Evolutionary conservation across 2,797 vertebrate genomes (phyloP).

Genomic region (Schizopygopsis pylzovi): DNA sequence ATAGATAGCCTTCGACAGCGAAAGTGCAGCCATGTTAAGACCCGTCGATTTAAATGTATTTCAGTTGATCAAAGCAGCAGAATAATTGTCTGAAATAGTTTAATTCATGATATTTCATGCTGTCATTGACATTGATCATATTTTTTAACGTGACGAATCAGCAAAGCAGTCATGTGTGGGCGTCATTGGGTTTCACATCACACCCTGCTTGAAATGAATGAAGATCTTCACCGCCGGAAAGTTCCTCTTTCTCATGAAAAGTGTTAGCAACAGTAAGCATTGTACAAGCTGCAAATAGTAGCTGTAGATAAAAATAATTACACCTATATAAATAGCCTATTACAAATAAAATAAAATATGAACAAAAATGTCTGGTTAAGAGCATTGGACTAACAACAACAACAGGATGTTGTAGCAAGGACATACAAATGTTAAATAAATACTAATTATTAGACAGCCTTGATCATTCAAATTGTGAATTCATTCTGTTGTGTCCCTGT

Average conservation of each 20-base stretch:
- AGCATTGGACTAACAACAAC: neutral
- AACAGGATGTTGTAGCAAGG: neutral
- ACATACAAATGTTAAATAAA: neutral
- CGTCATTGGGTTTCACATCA: slow-evolving; percentile 47
- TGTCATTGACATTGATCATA: slow-evolving; percentile 69
- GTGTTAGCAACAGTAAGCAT: neutral
- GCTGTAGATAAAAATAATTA: neutral
- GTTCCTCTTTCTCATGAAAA: slow-evolving; percentile 26
- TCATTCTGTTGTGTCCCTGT: slow-evolving; percentile 37
- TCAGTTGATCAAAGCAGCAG: slow-evolving; percentile 47
- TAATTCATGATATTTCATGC: slow-evolving; percentile 72
- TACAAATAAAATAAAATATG: neutral
- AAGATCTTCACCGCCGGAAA: slow-evolving; percentile 41
- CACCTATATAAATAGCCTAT: neutral
- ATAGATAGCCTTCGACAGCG: slow-evolving; percentile 52
- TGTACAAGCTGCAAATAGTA: neutral
- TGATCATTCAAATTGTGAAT: neutral
- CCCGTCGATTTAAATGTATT: slow-evolving; percentile 1
- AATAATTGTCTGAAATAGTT: slow-evolving; percentile 78
- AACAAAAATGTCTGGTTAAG: neutral
- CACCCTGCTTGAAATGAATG: slow-evolving; percentile 54
- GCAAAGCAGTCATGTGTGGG: slow-evolving; percentile 54
- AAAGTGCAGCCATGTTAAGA: slow-evolving; percentile 55
- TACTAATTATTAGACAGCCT: neutral
- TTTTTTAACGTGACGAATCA: slow-evolving; percentile 76